Base-by-base conservation (phyloP, 2,888 invertebrate genomes). In the Xanthorhoe designata region DNA sequence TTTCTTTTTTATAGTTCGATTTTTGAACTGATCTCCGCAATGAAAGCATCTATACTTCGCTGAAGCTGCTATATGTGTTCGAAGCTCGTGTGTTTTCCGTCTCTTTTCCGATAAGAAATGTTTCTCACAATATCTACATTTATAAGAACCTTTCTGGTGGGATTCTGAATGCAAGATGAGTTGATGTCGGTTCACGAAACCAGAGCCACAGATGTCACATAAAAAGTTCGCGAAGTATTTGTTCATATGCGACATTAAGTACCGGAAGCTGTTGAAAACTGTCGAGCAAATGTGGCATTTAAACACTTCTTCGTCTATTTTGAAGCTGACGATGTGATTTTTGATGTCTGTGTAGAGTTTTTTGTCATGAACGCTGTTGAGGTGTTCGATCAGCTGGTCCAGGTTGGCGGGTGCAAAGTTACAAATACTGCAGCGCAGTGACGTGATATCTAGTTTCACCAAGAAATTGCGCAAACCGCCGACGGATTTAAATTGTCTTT, bases 371-470 rank as follows among this genome's bases (percentile, higher is more conserved):
- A 52, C 64, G 0, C 7, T 19, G 1, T 66, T 77, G 2, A 88
- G 71, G 71, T 88, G 88, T 0, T 75, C 68, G 0, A 79, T 73
- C 0, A 88, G 61, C 2, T 67, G 68, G 0, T 81, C 74, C 0
- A 87, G 38, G 18, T 71, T 68, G 0, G 71, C 67, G 0, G 80
- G 50, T 17, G 71, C 53, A 0, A 50, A 52, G 50, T 66, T 70
- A 57, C 91, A 90, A 15, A 87, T 71, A 24, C 74, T 82, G 61
- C 91, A 91, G 13, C 71, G 64, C 0, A 90, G 70, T 0, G 64
- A 73, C 0, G 91, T 89, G 7, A 90, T 84, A 29, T 91, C 91
- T 0, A 91, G 69, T 74, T 86, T 88, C 0, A 86, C 83, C 10
- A 80, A 77, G 72, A 66, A 71, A 61, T 64, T 61, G 1, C 56